Evolutionary conservation across 2,888 invertebrate species (phyloP), one percentile per base, ranked within the genome.

Genomic region (Aphrophora alni): DNA sequence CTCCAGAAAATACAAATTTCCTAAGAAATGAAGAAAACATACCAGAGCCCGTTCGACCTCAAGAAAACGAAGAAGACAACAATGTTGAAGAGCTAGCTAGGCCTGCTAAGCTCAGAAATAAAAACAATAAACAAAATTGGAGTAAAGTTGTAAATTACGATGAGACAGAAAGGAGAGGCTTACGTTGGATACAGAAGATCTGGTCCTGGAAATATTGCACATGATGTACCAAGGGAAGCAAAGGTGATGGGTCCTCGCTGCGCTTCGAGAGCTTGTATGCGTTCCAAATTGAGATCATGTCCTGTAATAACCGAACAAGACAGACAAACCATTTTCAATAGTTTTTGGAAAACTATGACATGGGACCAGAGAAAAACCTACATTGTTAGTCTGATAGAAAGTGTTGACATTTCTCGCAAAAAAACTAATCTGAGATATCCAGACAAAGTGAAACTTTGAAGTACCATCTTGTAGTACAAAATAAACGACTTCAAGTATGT

Each of bases 141-240:
- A n/a, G n/a, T n/a, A n/a, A n/a, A n/a, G n/a, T n/a, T n/a, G n/a
- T n/a, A n/a, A n/a, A 77, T 17, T 69, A 69, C n/a, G n/a, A n/a
- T n/a, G 26, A 71, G 78, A 72, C 25, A 78, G 33, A 78, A 78
- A 26, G 78, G 72, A 44, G 78, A 78, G 28, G 78, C 78, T 44
- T 78, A 78, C 78, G n/a, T 78, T 26, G 78, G 78, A 44, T 78
- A 72, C 69, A 33, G 78, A 78, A 78, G 78, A 72, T 77, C 69
- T 78, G 44, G 44, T n/a, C 72, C 38, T 25, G 78, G 78, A 25
- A 78, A 78, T 72, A 44, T 26, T 38, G 71, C 78, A 24, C 78
- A 78, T 72, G 72, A 78, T 72, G 27, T 72, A 25, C 44, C 12
- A 27, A 78, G 72, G 72, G 72, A 78, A 72, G 72, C 78, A 27